Conservation (phyloP, 2,888 invertebrate genomes). For the Tuberolachnus salignus region DNA sequence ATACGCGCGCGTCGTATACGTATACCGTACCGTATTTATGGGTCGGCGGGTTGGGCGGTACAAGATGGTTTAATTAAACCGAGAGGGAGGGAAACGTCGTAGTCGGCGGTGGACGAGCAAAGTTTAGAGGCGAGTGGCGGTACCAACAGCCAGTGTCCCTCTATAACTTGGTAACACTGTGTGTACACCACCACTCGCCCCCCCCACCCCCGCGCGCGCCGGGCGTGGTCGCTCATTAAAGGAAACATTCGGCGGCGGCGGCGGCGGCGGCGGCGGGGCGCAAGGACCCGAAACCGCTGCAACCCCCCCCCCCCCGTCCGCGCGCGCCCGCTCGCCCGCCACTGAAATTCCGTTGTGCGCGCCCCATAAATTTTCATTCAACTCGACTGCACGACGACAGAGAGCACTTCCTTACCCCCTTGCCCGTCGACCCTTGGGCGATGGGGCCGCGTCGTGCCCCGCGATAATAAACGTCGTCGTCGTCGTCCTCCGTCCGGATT, state of each 20-base stretch:
- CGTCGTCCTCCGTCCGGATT: conserved; percentile 7
- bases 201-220: conserved; percentile 13
- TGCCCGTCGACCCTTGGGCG: neutral
- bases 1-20: neutral
- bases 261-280: conserved; percentile 22
- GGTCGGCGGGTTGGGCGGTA: neutral
- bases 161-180: conserved; percentile 43
- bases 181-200: conserved; percentile 10
- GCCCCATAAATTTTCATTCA: conserved; percentile 54
- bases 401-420: conserved; percentile 16
- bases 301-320: conserved; percentile 24
- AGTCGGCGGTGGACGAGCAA: neutral
- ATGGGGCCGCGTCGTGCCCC: conserved; percentile 29
- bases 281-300: conserved; percentile 47
- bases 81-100: neutral
- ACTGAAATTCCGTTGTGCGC: conserved; percentile 52
- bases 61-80: conserved; percentile 41
- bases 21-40: neutral
- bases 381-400: conserved; percentile 55
- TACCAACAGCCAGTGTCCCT: conserved; percentile 18
- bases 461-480: conserved; percentile 50
- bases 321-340: neutral
- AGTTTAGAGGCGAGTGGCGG: neutral
- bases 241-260: conserved; percentile 44
- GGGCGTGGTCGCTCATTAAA: conserved; percentile 54